A percentile compares a stretch with the other conserved stretches of the same genome.
These are phyloP conservation scores for Eupithecia dodoneata DNA, from an alignment of 2,888 invertebrate species.

Conservation along the genomic window DNA sequence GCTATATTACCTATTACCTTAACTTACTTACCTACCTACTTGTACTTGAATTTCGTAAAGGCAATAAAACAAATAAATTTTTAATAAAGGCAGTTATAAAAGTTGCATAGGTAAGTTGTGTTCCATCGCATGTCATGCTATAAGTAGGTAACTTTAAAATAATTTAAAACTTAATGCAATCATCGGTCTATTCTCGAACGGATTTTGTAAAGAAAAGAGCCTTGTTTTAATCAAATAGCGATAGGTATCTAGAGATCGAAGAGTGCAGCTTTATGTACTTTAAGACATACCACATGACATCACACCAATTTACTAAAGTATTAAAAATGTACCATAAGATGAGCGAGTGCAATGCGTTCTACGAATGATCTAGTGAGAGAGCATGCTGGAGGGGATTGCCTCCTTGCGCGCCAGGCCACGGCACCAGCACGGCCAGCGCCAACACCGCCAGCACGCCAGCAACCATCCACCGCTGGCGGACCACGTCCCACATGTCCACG, in stretches of 20 bases:
- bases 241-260: background rate
- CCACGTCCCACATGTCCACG: conserved; percentile 61
- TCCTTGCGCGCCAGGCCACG: conserved; percentile 70
- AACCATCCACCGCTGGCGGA: conserved; percentile 66
- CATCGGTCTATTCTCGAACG: background rate
- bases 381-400: conserved; percentile 69
- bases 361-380: conserved; percentile 62
- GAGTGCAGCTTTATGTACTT: too few species aligned
- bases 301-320: conserved; percentile 6
- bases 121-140: background rate
- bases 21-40: background rate
- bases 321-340: conserved; percentile 24
- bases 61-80: background rate
- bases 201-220: background rate
- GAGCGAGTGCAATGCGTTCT: conserved; percentile 71
- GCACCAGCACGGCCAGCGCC: conserved; percentile 65
- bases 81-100: background rate
- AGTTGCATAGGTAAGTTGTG: background rate
- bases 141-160: background rate
- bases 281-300: conserved; percentile 2
- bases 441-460: conserved; percentile 64
- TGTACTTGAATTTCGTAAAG: background rate
- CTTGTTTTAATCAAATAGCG: background rate
- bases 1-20: background rate
- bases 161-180: background rate